Percentiles rank a stretch among this genome's conserved stretches.
phyloP scores from a whole-genome alignment of 2,113 vertebrate species.

The Tichodroma muraria region DNA sequence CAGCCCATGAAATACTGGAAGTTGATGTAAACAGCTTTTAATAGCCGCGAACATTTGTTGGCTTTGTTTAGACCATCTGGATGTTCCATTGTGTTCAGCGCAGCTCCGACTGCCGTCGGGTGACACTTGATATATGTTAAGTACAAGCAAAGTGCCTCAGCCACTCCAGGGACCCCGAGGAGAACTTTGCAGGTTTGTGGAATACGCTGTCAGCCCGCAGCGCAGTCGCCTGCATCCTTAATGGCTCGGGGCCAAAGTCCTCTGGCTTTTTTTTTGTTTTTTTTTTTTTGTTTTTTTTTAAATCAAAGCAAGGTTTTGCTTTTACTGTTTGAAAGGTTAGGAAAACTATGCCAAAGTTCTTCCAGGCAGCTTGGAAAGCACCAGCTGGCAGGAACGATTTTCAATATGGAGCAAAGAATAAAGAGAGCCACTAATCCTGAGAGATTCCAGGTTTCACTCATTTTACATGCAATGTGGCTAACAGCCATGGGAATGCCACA shows the following conservation, averaged over 20 bases:
- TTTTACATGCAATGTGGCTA: conserved; percentile 15
- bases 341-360: conserved; percentile 73
- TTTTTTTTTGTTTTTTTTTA: neutral
- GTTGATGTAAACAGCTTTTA: conserved; percentile 88
- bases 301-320: conserved; percentile 69
- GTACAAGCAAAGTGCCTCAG: conserved; percentile 73
- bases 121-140: conserved; percentile 84
- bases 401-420: conserved; percentile 43
- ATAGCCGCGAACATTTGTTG: conserved; percentile 78
- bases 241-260: conserved; percentile 67
- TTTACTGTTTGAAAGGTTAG: conserved; percentile 71
- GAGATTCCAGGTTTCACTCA: conserved; percentile 18
- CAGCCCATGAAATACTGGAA: conserved; percentile 78
- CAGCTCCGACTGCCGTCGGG: conserved; percentile 64
- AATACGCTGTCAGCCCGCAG: conserved; percentile 61
- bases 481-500: conserved; percentile 2
- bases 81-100: conserved; percentile 81
- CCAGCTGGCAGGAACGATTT: conserved; percentile 59
- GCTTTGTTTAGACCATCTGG: conserved; percentile 89
- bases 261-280: neutral
- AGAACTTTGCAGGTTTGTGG: conserved; percentile 66
- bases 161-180: conserved; percentile 69
- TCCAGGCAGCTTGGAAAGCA: conserved; percentile 52
- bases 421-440: conserved; percentile 24
- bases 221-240: conserved; percentile 66